Evolutionary conservation across 2,113 vertebrate species (phyloP), one percentile per base, ranked within the genome.

Genomic region (Prionailurus bengalensis): DNA sequence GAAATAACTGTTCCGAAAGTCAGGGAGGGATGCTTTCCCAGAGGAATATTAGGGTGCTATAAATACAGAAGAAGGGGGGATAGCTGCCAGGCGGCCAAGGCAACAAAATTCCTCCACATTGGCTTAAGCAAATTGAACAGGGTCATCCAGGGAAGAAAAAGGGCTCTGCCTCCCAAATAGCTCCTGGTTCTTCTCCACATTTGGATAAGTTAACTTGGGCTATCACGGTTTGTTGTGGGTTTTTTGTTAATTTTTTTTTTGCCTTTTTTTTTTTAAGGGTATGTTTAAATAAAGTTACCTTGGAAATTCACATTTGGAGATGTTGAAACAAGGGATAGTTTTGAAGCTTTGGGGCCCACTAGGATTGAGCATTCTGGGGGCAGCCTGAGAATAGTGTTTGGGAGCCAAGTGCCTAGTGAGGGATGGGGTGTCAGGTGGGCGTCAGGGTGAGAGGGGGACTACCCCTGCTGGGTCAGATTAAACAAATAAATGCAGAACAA

Each of bases 31-130:
- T 80, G 66, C 71, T 91, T 91, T 97, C 91, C 73, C 73, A 85
- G 82, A 95, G 92, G 83, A 97, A 74, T 95, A 93, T 86, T 88
- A 89, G 79, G 95, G 82, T 93, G 73, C 89, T 97, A 21, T 95
- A 95, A 98, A 97, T 97, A 95, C 78, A 91, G 95, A 92, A 91
- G 53, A 29, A 48, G 63, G 13, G 55, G 39, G 74, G 5, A 6
- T 63, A 82, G 91, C 93, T 83, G 83, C 83, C 70, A 82, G 83
- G 83, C 4, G 33, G 89, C 89, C 70, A 79, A 53, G 65, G 73
- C 78, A 89, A 86, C 86, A 68, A 29, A 74, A 82, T 58, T 93
- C 87, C 8, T 93, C 81, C 9, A 66, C 27, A 11, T 25, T 97
- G 84, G 65, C 55, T 70, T 68, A 68, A 74, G 84, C 71, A 76